phyloP scores from a whole-genome alignment of 2,888 invertebrate species.

The Pachliopta kotzebuea region DNA sequence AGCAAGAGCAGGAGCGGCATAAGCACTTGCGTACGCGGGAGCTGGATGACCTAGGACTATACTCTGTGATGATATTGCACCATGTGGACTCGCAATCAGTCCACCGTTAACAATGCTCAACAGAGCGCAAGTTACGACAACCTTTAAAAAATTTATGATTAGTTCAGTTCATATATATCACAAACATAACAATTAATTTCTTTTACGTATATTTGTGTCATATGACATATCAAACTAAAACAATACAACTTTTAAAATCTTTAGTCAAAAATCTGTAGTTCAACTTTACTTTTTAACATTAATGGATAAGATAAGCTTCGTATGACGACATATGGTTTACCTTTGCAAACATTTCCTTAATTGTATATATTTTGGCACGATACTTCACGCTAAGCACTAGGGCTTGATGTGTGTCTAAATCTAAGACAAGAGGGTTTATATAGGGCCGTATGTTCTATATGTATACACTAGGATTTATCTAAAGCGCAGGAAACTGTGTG shows the following conservation, averaged over 20 bases:
- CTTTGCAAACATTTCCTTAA: conserved; percentile 72
- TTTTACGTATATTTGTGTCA: too few relatives aligned
- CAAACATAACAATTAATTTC: not conserved
- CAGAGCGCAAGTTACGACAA: conserved; percentile 56
- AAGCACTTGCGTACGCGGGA: conserved; percentile 41
- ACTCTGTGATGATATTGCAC: conserved; percentile 67
- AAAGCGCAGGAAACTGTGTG: conserved; percentile 49
- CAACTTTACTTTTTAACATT: too few relatives aligned
- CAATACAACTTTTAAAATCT: not conserved
- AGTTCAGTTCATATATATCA: not conserved
- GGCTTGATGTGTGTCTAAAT: conserved; percentile 72
- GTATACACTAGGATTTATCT: conserved; percentile 53
- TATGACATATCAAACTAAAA: too few relatives aligned
- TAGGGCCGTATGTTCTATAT: conserved; percentile 68
- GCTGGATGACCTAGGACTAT: conserved; percentile 61
- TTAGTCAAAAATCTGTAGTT: too few relatives aligned
- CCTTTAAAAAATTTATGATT: conserved; percentile 40
- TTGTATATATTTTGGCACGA: conserved; percentile 52
- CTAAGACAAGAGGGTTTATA: conserved; percentile 70
- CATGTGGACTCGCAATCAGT: conserved; percentile 64
- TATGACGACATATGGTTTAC: conserved; percentile 43
- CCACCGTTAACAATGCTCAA: conserved; percentile 73
- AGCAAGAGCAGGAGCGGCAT: conserved; percentile 38
- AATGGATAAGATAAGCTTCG: not conserved
- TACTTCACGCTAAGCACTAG: conserved; percentile 63